These are phyloP conservation scores for Clangula hyemalis DNA, from an alignment of 2,797 vertebrate genomes.

Conservation along the genomic window DNA sequence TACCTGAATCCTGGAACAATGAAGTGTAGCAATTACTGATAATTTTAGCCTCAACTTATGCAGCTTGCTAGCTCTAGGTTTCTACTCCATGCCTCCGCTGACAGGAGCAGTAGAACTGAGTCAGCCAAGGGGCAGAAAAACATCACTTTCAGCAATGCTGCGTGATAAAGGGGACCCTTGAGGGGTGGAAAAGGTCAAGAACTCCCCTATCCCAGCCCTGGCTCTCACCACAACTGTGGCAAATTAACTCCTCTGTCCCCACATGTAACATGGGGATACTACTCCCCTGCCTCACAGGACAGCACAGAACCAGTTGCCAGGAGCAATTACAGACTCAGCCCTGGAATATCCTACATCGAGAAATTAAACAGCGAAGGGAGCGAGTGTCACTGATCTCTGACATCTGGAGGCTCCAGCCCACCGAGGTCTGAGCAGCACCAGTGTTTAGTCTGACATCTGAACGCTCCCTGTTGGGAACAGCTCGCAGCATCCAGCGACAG, in stretches of 20 bases:
- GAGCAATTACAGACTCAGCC: neutral
- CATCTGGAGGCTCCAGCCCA: conserved; percentile 26
- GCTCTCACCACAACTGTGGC: neutral
- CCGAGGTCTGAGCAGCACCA: neutral
- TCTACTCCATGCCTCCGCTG: neutral
- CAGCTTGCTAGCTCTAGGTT: neutral
- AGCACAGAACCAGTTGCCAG: conserved; percentile 5
- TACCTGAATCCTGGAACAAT: neutral
- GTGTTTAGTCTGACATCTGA: conserved; percentile 11
- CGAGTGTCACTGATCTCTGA: conserved; percentile 37
- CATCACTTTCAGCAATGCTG: conserved; percentile 36
- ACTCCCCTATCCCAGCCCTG: neutral
- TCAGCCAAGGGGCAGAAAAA: conserved; percentile 66
- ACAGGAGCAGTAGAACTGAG: conserved; percentile 23
- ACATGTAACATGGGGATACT: neutral
- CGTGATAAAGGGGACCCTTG: conserved; percentile 32
- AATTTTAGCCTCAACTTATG: neutral
- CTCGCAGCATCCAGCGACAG: neutral
- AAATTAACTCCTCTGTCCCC: conserved; percentile 47
- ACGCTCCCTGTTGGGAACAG: neutral
- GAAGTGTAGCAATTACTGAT: conserved; percentile 1
- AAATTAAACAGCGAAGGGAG: conserved; percentile 11
- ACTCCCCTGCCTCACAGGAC: neutral
- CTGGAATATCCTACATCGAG: conserved; percentile 9
- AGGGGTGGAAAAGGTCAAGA: conserved; percentile 58